phyloP scores from a whole-genome alignment of 2,888 invertebrate species.

The Eucera pruinosa region DNA sequence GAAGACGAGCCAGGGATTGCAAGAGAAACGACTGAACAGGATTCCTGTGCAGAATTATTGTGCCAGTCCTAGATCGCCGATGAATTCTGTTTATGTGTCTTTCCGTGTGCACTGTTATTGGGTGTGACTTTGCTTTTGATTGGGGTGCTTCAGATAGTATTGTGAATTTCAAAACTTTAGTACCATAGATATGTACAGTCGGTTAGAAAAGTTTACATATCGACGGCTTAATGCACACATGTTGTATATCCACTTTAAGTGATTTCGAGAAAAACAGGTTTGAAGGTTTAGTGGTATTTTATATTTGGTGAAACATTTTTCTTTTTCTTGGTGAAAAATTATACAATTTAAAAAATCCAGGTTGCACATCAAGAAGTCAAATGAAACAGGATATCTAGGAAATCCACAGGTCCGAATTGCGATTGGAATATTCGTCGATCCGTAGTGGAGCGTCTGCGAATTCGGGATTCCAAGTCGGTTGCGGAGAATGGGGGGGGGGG shows the following conservation, averaged over 20 bases:
- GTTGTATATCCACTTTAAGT: no score
- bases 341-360: no score
- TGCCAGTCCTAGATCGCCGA: conserved; percentile 24
- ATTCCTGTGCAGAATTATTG: conserved; percentile 49
- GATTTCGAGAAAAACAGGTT: no score
- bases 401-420: conserved; percentile 3
- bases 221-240: no score
- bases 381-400: not conserved
- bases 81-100: not conserved
- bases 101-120: not conserved
- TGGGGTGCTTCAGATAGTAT: no score
- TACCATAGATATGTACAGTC: no score
- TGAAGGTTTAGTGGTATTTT: no score
- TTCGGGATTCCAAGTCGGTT: conserved; percentile 65
- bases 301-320: no score
- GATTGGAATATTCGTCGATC: conserved; percentile 43
- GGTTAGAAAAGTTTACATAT: no score
- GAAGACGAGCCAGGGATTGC: conserved; percentile 54
- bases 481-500: conserved; percentile 28
- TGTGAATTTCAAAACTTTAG: no score
- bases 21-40: conserved; percentile 55
- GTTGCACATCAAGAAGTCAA: no score
- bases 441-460: conserved; percentile 65
- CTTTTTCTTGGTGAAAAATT: no score
- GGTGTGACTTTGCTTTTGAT: not conserved